phyloP scores from a whole-genome alignment of 1,140 invertebrate genomes.

The Heliothis virescens region DNA sequence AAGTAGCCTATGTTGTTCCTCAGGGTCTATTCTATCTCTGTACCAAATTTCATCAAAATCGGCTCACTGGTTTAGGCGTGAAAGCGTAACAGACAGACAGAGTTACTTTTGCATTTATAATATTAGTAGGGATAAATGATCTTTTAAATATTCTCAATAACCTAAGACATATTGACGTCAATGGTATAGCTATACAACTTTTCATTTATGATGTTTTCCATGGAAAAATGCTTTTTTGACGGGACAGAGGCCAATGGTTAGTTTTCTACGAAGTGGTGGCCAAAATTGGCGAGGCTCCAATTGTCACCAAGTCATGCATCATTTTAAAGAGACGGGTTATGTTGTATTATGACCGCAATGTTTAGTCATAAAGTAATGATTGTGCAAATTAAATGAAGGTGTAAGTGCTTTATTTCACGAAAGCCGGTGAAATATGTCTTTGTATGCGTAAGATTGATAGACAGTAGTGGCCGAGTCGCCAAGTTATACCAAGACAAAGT shows the following conservation, averaged over 20 bases:
- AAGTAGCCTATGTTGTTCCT: no score
- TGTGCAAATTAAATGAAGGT: neutral
- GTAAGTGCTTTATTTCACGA: no score
- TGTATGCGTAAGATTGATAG: no score
- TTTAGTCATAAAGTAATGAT: conserved; percentile 44
- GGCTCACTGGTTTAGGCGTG: no score
- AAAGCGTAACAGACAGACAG: no score
- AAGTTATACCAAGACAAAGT: no score
- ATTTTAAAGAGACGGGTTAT: conserved; percentile 40
- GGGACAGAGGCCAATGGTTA: conserved; percentile 23
- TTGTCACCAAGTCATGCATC: conserved; percentile 42
- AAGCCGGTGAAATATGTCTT: no score
- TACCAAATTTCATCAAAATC: no score
- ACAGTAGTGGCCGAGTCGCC: no score
- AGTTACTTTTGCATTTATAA: no score
- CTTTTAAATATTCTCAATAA: conserved; percentile 8
- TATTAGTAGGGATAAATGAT: no score
- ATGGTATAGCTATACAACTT: conserved; percentile 18
- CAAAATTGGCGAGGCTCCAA: conserved; percentile 44
- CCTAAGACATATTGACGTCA: conserved; percentile 29
- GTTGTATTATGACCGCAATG: conserved; percentile 24
- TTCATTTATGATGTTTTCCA: conserved; percentile 30
- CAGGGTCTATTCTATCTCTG: no score
- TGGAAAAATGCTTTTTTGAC: conserved; percentile 33
- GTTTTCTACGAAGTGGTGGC: conserved; percentile 45